Evolutionary conservation across 2,797 vertebrate species (phyloP).

Genomic region (Melanotaenia maccullochi): DNA sequence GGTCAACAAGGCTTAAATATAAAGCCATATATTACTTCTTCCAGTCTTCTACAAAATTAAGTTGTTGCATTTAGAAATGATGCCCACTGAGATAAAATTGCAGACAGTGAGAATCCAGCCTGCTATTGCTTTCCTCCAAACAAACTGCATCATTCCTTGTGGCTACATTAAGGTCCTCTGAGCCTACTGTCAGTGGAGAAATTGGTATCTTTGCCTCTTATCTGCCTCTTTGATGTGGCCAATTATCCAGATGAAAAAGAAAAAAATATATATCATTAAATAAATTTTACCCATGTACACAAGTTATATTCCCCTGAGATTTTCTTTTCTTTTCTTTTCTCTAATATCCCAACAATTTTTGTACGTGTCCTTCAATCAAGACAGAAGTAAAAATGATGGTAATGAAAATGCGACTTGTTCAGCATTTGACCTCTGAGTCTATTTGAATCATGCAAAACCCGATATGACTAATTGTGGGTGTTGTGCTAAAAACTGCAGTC

Average conservation of each 20-base stretch:
- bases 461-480: slow-evolving; percentile 28
- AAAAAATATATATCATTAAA: slow-evolving; percentile 66
- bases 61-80: slow-evolving; percentile 25
- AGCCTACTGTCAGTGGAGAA: slow-evolving; percentile 27
- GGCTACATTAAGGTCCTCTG: slow-evolving; percentile 31
- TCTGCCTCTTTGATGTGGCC: slow-evolving; percentile 58
- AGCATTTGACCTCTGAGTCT: slow-evolving; percentile 47
- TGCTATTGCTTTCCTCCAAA: slow-evolving; percentile 11
- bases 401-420: slow-evolving; percentile 9
- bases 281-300: slow-evolving; percentile 55
- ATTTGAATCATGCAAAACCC: slow-evolving; percentile 48
- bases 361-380: slow-evolving; percentile 8
- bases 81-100: slow-evolving; percentile 28
- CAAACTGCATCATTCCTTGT: slow-evolving; percentile 15
- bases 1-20: not conserved
- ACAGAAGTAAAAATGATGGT: slow-evolving; percentile 23
- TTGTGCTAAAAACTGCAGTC: slow-evolving; percentile 23
- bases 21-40: not conserved
- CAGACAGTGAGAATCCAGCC: slow-evolving; percentile 1
- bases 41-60: not conserved
- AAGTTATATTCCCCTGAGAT: slow-evolving; percentile 37
- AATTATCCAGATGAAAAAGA: slow-evolving; percentile 63
- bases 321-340: slow-evolving; percentile 13
- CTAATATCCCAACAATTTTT: slow-evolving; percentile 16
- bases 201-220: slow-evolving; percentile 44